Conservation (phyloP, 2,888 invertebrate species). For the Caradrina clavipalpis region DNA sequence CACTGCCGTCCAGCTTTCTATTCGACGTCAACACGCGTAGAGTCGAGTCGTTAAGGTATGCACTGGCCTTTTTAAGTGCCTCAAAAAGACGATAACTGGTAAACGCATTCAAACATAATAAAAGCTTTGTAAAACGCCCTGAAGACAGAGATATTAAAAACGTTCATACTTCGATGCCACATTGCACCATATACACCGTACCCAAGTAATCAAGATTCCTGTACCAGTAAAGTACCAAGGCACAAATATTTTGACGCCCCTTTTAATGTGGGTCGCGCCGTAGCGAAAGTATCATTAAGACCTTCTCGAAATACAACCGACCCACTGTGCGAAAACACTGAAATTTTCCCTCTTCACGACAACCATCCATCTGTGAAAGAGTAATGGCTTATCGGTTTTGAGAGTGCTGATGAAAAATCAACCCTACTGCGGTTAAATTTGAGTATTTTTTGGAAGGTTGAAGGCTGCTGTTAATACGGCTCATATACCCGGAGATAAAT, state of each 20-base stretch:
- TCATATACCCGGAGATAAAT: conserved; percentile 18
- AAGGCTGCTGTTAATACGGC: background rate
- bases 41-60: too few relatives aligned
- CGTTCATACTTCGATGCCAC: background rate
- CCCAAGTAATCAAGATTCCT: conserved; percentile 5
- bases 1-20: too few relatives aligned
- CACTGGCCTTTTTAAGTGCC: too few relatives aligned
- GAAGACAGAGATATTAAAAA: background rate
- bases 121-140: too few relatives aligned
- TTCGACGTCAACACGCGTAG: too few relatives aligned
- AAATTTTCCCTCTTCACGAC: conserved; percentile 31
- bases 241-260: conserved; percentile 30
- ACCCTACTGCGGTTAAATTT: conserved; percentile 6
- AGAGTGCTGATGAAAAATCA: conserved; percentile 13
- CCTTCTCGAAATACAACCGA: conserved; percentile 40
- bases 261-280: conserved; percentile 46
- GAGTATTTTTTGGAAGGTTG: conserved; percentile 2
- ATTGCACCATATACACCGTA: background rate
- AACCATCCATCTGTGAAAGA: conserved; percentile 28
- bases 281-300: conserved; percentile 49
- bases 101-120: too few relatives aligned
- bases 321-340: conserved; percentile 27
- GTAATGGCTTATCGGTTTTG: conserved; percentile 27
- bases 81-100: too few relatives aligned
- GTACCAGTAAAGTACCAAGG: background rate